Evolutionary conservation across 2,888 invertebrate genomes (phyloP).

Genomic region (Drosophila ustulata): DNA sequence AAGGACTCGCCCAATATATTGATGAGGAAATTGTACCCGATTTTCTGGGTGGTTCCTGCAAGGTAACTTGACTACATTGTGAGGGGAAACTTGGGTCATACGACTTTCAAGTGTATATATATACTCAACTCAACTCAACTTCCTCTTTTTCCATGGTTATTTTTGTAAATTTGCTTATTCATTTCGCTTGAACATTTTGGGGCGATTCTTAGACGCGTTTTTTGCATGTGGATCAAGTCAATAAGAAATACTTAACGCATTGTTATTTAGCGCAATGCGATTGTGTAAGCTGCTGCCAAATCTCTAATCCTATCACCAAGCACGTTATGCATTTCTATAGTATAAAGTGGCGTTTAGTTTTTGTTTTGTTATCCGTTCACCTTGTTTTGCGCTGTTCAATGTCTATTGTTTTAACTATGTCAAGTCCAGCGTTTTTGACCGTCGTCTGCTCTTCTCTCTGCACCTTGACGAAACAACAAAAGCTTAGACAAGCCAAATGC

Average conservation of each 20-base stretch:
- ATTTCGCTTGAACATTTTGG: constrained; percentile 32
- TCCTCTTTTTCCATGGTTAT: constrained; percentile 56
- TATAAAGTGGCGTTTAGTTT: constrained; percentile 35
- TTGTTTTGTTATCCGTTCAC: constrained; percentile 21
- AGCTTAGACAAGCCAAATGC: constrained; percentile 25
- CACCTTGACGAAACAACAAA: constrained; percentile 26
- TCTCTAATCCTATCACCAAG: constrained; percentile 34
- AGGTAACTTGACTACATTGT: constrained; percentile 86
- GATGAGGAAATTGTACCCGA: constrained; percentile 94
- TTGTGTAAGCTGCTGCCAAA: constrained; percentile 83
- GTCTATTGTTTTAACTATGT: constrained; percentile 43
- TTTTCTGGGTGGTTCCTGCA: constrained; percentile 95
- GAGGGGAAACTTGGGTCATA: background rate
- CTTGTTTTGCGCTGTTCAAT: constrained; percentile 39
- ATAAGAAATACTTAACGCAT: constrained; percentile 83
- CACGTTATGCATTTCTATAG: constrained; percentile 20
- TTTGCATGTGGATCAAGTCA: constrained; percentile 84
- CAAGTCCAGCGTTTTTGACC: constrained; percentile 41
- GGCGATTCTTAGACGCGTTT: constrained; percentile 71
- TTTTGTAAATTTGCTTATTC: constrained; percentile 46
- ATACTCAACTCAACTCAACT: constrained; percentile 8
- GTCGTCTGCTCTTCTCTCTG: constrained; percentile 19
- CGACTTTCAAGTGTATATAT: constrained; percentile 22
- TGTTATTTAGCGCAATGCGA: constrained; percentile 85
- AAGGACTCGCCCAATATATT: constrained; percentile 94